Percentiles rank a stretch among this genome's conserved stretches.
phyloP scores from a whole-genome alignment of 2,113 vertebrate genomes.

The Mustelus asterias region DNA sequence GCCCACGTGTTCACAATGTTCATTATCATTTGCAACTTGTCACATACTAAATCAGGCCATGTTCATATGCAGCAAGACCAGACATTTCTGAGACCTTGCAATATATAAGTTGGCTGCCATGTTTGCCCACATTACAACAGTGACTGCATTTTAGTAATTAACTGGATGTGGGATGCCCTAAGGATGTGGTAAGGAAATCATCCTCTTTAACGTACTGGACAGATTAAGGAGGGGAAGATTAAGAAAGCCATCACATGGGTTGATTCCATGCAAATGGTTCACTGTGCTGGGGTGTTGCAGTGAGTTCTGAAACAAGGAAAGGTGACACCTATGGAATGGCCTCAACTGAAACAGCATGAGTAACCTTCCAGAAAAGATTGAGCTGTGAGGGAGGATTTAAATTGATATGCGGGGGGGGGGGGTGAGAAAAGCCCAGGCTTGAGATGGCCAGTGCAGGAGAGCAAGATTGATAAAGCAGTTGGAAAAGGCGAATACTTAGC shows the following conservation, averaged over 20 bases:
- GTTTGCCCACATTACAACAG: background rate
- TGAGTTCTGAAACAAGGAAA: background rate
- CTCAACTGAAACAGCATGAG: background rate
- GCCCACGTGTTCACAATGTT: no score
- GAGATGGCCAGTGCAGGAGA: background rate
- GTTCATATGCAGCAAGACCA: background rate
- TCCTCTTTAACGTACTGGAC: background rate
- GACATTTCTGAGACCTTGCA: background rate
- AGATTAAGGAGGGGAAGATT: background rate
- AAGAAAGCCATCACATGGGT: background rate
- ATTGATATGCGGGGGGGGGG: background rate
- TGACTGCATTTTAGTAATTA: background rate
- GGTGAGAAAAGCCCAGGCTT: background rate
- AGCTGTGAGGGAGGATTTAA: background rate
- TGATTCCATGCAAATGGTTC: background rate
- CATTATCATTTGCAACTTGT: background rate
- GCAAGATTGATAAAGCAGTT: background rate
- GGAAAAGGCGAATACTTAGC: background rate
- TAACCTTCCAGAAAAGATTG: background rate
- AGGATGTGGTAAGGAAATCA: background rate
- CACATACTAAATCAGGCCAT: background rate
- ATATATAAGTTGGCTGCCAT: background rate
- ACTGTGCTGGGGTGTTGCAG: background rate
- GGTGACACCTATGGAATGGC: background rate
- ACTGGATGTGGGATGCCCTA: background rate